Evolutionary conservation across 2,888 invertebrate species (phyloP).

Genomic region (Junonia oenone): DNA sequence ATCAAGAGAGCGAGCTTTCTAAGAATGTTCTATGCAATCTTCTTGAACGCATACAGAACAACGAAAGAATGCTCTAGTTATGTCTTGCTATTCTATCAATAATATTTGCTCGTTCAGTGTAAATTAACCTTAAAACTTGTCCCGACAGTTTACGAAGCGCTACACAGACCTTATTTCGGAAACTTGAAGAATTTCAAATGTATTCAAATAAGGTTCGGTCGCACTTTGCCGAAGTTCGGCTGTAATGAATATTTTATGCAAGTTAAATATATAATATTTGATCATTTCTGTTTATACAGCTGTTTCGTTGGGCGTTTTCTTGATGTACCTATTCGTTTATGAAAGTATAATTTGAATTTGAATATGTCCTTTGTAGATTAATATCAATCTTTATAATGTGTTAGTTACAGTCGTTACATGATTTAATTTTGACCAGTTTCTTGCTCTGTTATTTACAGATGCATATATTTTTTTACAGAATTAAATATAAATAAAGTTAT

Average conservation of each 20-base stretch:
- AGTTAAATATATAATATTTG: not conserved
- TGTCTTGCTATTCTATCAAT: no score
- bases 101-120: no score
- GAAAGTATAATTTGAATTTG: not conserved
- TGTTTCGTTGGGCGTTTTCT: not conserved
- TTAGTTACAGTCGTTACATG: no score
- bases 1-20: no score
- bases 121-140: slow-evolving; percentile 6
- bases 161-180: slow-evolving; percentile 8
- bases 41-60: no score
- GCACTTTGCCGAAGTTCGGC: slow-evolving; percentile 1
- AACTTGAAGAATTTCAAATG: slow-evolving; percentile 11
- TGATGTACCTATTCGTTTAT: not conserved
- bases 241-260: slow-evolving; percentile 16
- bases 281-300: slow-evolving; percentile 12
- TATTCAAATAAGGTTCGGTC: slow-evolving; percentile 13
- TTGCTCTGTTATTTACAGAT: no score
- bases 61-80: no score
- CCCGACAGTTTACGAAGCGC: not conserved
- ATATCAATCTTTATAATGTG: not conserved
- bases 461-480: no score
- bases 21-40: no score
- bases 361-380: not conserved
- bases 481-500: no score
- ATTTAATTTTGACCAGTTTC: no score